Base-by-base conservation (phyloP, 2,797 vertebrate genomes). In the Dromococcyx pavoninus region DNA sequence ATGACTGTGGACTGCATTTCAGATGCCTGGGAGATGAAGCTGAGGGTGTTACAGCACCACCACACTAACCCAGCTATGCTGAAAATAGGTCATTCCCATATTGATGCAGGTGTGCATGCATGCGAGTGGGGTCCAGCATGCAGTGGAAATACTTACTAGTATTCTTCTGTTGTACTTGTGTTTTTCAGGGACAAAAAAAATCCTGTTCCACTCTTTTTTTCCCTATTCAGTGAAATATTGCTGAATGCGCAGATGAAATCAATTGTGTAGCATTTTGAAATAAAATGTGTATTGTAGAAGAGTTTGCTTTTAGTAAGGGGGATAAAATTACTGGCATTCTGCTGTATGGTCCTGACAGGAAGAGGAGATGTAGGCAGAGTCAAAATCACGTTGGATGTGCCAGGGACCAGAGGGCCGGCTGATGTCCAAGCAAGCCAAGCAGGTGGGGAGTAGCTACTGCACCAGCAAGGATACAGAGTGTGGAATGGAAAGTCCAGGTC, bases 91-190 rank as follows among this genome's bases (percentile, higher is more conserved):
- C 50, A 43, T 86, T 82, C 54, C 69, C 43, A 15, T 92, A 89
- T n/a, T 91, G 89, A 85, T 72, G 89, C 94, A 95, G 92, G 84
- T 95, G 95, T 85, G 37, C 32, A n/a, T 39, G 46, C 5, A 0
- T 83, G 69, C 0, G 1, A 73, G 41, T 27, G 19, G 62, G 12
- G 30, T 91, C 66, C 56, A n/a, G 65, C 41, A 5, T 19, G 17
- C 4, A 75, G 39, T 88, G 69, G 85, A 91, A 93, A 81, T 35
- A 66, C 85, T 78, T 94, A 89, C 76, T 70, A 62, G 53, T 48
- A 84, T 89, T 86, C 33, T 92, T 86, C 60, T 84, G 35, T 78
- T 93, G 62, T 64, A 53, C 58, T 92, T 62, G 50, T 46, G 17
- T 81, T 88, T 94, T 90, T 61, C 62, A 53, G 79, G 28, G 60